A percentile compares a stretch with the other conserved stretches of the same genome.
phyloP scores from a whole-genome alignment of 2,113 vertebrate genomes.

The Poecile atricapillus region DNA sequence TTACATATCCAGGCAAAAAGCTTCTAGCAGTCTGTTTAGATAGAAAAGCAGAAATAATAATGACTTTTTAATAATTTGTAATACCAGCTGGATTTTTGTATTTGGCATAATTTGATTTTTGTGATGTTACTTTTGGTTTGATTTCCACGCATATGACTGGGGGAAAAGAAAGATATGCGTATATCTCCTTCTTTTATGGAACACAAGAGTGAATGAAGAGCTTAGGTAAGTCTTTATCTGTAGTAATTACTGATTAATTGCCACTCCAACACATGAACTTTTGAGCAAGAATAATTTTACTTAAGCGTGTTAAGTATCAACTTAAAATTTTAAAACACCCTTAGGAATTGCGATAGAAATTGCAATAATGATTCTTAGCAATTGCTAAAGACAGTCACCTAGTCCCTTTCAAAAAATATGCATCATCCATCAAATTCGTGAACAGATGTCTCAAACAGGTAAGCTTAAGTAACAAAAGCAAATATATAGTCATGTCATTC shows the following conservation, averaged over 20 bases:
- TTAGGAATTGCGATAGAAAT: neutral
- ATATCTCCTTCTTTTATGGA: neutral
- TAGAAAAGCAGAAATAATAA: neutral
- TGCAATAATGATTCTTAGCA: neutral
- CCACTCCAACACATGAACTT: neutral
- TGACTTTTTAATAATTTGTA: neutral
- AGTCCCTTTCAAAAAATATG: neutral
- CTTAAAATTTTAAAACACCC: neutral
- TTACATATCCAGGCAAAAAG: neutral
- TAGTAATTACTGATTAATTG: neutral
- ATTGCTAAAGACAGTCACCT: neutral
- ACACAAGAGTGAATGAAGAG: neutral
- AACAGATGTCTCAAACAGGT: neutral
- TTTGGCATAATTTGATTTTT: neutral
- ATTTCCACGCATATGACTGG: neutral
- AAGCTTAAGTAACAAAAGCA: neutral
- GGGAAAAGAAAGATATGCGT: fast-evolving
- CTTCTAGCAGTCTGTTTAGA: neutral
- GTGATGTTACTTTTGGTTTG: neutral
- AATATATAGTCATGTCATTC: neutral
- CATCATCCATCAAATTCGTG: neutral
- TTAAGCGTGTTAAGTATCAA: neutral
- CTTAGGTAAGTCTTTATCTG: neutral
- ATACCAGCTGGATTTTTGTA: neutral
- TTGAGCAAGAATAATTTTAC: neutral